Base-by-base conservation (phyloP, 1,140 invertebrate genomes). In the Orius insidiosus region DNA sequence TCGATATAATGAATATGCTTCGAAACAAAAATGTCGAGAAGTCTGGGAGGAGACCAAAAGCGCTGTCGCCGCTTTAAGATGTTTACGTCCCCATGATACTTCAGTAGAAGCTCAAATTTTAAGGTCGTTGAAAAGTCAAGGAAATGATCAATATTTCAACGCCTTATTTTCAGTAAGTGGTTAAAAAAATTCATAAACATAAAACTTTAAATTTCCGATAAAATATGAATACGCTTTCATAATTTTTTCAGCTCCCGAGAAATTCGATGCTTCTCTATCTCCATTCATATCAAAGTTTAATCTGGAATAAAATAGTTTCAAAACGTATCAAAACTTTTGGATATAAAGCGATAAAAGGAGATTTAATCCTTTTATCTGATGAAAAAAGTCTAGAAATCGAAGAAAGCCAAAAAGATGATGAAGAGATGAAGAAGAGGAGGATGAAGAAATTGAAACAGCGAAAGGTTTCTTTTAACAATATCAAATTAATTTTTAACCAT, bases 261-360 rank as follows among this genome's bases (percentile, higher is more conserved):
- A 89, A 89, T 62, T 80, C 75, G 45, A 63, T 85, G 1, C 64
- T 87, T 19, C 69, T 98, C 56, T 98, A 98, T 62, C 68, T 96
- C 4, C 94, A 98, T 63, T 74, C 90, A 2, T 97, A 94, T 64
- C 94, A 98, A 67, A 94, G 89, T 59, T 74, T 76, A 33, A 61
- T 92, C 2, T 96, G 87, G 81, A 96, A 95, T 64, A 67, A 66
- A 47, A 70, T 85, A 37, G 78, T 78, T 0, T 85, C 83, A 0
- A 71, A 66, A 48, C 66, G 90, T 46, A 71, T 96, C 9, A 66
- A 70, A 50, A 63, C 79, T 55, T 71, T 69, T 67, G 73, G 78
- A 34, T 57, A 74, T 0, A 63, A 68, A 38, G 67, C 75, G n/a
- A 67, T 78, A 24, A 68, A 67, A 2, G 84, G 84, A 0, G 85